Evolutionary conservation across 2,797 vertebrate species (phyloP).

Genomic region (Danio jaintianensis): DNA sequence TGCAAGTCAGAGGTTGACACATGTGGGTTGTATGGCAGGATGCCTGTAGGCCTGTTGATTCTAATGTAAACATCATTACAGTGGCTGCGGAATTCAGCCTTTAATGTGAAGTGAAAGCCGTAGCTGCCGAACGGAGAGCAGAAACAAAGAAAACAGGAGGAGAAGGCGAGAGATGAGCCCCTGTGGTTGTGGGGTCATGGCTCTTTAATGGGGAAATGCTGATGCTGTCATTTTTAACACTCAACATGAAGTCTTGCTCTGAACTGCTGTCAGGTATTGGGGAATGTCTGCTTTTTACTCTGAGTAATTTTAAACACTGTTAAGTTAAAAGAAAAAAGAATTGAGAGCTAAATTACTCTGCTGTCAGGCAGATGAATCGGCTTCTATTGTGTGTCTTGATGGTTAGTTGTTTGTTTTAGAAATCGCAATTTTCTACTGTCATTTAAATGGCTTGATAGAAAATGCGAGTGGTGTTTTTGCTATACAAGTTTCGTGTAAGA

Average conservation of each 20-base stretch:
- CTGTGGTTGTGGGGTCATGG: constrained; percentile 27
- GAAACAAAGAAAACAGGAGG: constrained; percentile 34
- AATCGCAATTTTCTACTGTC: not conserved
- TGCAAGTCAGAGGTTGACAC: not conserved
- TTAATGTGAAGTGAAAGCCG: constrained; percentile 68
- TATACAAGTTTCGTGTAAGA: no score
- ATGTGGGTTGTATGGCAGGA: not conserved
- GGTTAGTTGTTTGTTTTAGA: not conserved
- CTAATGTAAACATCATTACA: constrained; percentile 57
- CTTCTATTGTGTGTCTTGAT: not conserved
- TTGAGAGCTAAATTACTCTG: not conserved
- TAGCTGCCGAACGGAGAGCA: constrained; percentile 1
- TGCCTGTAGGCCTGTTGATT: constrained; percentile 40
- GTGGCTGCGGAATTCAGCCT: constrained; percentile 63
- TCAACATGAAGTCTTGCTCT: constrained; percentile 7
- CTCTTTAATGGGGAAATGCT: constrained; percentile 18
- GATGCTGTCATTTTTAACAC: constrained; percentile 31
- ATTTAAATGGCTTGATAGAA: not conserved
- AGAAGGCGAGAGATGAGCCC: constrained; percentile 5
- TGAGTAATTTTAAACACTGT: not conserved
- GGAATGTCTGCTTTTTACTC: constrained; percentile 10
- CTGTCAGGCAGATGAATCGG: not conserved
- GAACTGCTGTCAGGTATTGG: constrained; percentile 7
- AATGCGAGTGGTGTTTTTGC: not conserved
- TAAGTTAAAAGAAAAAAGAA: not conserved